phyloP scores from a whole-genome alignment of 2,888 invertebrate genomes.

The Prosapia bicincta region DNA sequence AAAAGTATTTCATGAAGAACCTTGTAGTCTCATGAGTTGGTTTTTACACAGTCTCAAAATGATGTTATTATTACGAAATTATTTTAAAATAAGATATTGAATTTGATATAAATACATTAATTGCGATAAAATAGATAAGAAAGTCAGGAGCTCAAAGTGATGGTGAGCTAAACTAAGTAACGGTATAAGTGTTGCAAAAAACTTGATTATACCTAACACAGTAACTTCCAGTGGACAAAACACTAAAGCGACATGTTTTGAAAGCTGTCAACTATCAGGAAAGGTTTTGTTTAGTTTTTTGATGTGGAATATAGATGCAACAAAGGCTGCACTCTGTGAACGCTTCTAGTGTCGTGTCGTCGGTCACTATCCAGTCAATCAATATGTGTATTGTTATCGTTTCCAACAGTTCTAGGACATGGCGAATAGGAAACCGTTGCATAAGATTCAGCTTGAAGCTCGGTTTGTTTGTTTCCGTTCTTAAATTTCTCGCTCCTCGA shows the following conservation, averaged over 20 bases:
- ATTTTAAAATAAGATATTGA: too few relatives aligned
- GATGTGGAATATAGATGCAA: neutral
- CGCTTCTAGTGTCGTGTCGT: neutral
- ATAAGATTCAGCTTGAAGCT: neutral
- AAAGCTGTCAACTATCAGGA: neutral
- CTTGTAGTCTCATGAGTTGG: too few relatives aligned
- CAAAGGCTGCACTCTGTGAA: neutral
- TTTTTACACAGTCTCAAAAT: too few relatives aligned
- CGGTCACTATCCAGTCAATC: constrained; percentile 3
- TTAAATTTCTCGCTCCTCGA: constrained; percentile 7
- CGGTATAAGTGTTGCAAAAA: neutral
- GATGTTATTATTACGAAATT: too few relatives aligned
- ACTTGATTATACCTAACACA: neutral
- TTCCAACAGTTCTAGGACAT: constrained; percentile 7
- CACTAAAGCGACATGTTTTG: neutral
- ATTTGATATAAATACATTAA: too few relatives aligned
- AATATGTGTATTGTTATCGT: constrained; percentile 6
- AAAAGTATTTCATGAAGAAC: too few relatives aligned
- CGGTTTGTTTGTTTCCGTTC: constrained; percentile 12
- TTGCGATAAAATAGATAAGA: too few relatives aligned
- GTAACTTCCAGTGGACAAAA: neutral
- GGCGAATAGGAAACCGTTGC: neutral
- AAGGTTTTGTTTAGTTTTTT: neutral
- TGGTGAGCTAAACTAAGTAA: neutral
- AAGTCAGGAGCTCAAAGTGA: too few relatives aligned